phyloP scores from a whole-genome alignment of 2,888 invertebrate species.

The Drosophila lacicola region DNA sequence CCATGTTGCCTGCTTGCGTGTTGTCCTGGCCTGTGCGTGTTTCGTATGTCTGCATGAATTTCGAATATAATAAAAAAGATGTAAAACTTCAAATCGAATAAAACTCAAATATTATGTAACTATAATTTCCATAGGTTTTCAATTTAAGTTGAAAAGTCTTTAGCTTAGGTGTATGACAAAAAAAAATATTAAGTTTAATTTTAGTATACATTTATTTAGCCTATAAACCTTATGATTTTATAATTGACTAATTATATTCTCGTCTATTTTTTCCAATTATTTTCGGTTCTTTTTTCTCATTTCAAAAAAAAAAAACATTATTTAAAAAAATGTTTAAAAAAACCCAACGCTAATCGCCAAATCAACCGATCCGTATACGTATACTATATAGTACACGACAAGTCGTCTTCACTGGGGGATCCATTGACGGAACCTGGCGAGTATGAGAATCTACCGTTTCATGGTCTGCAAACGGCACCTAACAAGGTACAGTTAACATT shows the following conservation, averaged over 20 bases:
- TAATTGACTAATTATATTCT: slow-evolving; percentile 63
- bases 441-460: slow-evolving; percentile 98
- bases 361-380: slow-evolving; percentile 59
- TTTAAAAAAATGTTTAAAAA: slow-evolving; percentile 23
- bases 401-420: slow-evolving; percentile 87
- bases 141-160: slow-evolving; percentile 16
- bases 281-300: slow-evolving; percentile 44
- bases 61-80: slow-evolving; percentile 9
- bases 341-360: slow-evolving; percentile 52
- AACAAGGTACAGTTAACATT: slow-evolving; percentile 89
- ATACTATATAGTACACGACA: slow-evolving; percentile 84
- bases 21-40: slow-evolving; percentile 28
- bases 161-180: slow-evolving; percentile 30
- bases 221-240: slow-evolving; percentile 47
- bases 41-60: slow-evolving; percentile 42
- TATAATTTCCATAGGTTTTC: slow-evolving; percentile 32
- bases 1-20: slow-evolving; percentile 56
- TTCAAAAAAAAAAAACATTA: slow-evolving; percentile 37
- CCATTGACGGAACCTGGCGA: slow-evolving; percentile 93
- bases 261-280: slow-evolving; percentile 44
- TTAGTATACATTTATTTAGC: slow-evolving; percentile 43
- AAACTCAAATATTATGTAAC: slow-evolving; percentile 10
- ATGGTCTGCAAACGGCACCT: slow-evolving; percentile 96
- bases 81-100: slow-evolving; percentile 11
- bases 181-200: slow-evolving; percentile 34